These are phyloP conservation scores for Hylaeus volcanicus DNA, from an alignment of 1,140 invertebrate species.

Conservation along the genomic window DNA sequence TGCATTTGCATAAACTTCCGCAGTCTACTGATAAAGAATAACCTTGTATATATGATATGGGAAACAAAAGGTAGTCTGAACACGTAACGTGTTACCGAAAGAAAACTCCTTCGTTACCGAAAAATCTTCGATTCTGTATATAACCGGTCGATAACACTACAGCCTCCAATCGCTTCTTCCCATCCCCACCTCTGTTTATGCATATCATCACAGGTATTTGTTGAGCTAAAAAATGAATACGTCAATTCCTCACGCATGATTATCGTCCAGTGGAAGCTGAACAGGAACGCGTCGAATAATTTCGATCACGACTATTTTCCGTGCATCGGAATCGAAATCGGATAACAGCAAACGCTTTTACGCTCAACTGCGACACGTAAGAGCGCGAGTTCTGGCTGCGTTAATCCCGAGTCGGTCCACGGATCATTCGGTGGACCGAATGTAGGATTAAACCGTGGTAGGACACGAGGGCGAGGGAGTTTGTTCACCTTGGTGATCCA, in stretches of 20 bases:
- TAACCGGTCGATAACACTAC: too few relatives aligned
- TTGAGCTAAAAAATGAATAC: neutral
- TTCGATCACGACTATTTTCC: neutral
- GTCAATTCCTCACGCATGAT: neutral
- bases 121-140: too few relatives aligned
- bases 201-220: neutral
- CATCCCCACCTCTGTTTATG: too few relatives aligned
- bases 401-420: conserved; percentile 1
- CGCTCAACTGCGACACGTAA: neutral
- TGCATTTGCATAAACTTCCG: too few relatives aligned
- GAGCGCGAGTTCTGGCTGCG: neutral
- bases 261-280: neutral
- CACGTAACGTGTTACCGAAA: too few relatives aligned
- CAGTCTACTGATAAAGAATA: too few relatives aligned
- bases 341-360: neutral
- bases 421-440: conserved; percentile 1
- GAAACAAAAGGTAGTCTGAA: too few relatives aligned
- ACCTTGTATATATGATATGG: too few relatives aligned
- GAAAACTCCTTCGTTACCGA: too few relatives aligned
- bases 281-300: neutral
- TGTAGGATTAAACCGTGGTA: conserved; percentile 16
- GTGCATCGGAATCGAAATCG: neutral
- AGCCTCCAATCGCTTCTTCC: too few relatives aligned
- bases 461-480: conserved; percentile 7
- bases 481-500: conserved; percentile 46